Conservation (phyloP, 2,797 vertebrate genomes). For the Arctocebus calabarensis region DNA sequence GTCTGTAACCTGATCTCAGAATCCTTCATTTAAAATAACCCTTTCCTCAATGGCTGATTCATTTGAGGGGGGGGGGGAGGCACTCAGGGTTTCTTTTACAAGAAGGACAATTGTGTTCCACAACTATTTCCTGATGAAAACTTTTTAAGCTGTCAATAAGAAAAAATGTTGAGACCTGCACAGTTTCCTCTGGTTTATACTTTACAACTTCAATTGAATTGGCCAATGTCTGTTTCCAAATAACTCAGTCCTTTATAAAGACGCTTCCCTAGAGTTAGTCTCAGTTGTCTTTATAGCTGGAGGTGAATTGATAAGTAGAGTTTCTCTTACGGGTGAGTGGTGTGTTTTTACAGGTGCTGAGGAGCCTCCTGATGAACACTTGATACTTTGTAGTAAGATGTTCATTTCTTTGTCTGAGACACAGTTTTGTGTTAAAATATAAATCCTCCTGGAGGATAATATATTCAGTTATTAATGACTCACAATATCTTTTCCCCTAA, state of each 20-base stretch:
- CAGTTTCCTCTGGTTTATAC: background rate
- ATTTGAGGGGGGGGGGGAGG: background rate
- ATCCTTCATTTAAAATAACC: slow-evolving; percentile 29
- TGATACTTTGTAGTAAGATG: slow-evolving; percentile 1
- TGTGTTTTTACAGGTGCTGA: background rate
- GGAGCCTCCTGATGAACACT: background rate
- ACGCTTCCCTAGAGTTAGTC: background rate
- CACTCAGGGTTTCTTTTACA: background rate
- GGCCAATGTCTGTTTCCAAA: slow-evolving; percentile 6
- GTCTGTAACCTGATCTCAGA: background rate
- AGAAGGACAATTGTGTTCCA: background rate
- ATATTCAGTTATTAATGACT: background rate
- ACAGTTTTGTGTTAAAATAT: slow-evolving; percentile 37
- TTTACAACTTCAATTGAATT: slow-evolving; percentile 15
- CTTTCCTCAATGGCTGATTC: background rate
- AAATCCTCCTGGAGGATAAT: background rate
- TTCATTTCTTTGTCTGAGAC: background rate
- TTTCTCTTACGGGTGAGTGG: background rate
- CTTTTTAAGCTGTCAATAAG: slow-evolving; percentile 31
- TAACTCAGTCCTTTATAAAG: slow-evolving; percentile 10
- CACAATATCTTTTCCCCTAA: slow-evolving; percentile 1
- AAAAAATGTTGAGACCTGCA: background rate
- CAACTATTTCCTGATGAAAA: background rate
- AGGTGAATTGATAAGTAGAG: background rate
- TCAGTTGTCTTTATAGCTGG: background rate